A percentile compares a stretch with the other conserved stretches of the same genome.
Conservation (phyloP, 1,140 invertebrate species). For the Aphis craccivora region DNA sequence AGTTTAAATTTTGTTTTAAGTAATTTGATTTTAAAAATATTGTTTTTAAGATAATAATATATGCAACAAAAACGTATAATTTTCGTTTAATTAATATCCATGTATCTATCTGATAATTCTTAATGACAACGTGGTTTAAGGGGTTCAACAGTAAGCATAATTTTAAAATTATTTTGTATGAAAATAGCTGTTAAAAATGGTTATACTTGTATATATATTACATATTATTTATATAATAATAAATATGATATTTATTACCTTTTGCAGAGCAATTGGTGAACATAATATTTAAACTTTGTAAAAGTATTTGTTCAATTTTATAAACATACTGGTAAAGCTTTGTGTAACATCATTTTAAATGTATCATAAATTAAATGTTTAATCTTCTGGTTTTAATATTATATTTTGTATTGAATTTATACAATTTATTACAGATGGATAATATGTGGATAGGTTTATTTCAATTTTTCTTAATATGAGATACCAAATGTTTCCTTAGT, state of each 20-base stretch:
- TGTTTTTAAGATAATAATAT: slow-evolving; percentile 37
- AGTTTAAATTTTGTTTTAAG: slow-evolving; percentile 25
- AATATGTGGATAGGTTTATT: neutral
- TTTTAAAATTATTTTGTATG: slow-evolving; percentile 27
- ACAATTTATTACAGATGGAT: neutral
- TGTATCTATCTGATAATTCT: slow-evolving; percentile 16
- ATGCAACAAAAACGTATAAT: slow-evolving; percentile 44
- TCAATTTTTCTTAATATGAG: neutral
- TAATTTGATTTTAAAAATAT: slow-evolving; percentile 31
- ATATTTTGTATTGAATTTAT: neutral
- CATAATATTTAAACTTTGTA: slow-evolving; percentile 11
- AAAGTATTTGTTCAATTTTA: neutral
- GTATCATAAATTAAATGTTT: neutral
- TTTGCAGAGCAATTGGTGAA: neutral
- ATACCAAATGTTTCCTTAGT: neutral
- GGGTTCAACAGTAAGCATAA: neutral
- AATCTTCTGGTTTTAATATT: neutral
- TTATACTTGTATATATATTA: neutral
- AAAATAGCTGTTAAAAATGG: neutral
- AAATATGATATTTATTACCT: neutral
- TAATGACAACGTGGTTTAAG: neutral
- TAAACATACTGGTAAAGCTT: neutral
- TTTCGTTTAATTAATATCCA: slow-evolving; percentile 18
- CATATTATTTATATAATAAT: neutral
- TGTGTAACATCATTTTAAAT: neutral